These are phyloP conservation scores for Eledona agricola DNA, from an alignment of 2,888 invertebrate species.

Conservation along the genomic window DNA sequence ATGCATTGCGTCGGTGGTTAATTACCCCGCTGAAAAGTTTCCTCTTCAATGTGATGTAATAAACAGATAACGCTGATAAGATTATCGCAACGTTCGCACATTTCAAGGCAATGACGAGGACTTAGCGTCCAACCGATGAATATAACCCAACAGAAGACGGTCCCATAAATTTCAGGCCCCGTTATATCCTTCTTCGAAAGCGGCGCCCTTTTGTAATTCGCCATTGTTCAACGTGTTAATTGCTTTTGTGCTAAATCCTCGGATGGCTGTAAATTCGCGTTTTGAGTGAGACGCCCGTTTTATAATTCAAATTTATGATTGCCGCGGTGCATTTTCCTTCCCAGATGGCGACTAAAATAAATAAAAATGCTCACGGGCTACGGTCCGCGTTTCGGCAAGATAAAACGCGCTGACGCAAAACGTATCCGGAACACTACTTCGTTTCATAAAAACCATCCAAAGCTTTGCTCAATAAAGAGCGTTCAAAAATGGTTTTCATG, in stretches of 20 bases:
- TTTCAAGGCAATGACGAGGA: conserved; percentile 30
- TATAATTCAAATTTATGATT: conserved; percentile 19
- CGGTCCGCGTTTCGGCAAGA: conserved; percentile 26
- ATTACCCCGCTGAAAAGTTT: conserved; percentile 6
- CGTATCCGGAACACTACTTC: conserved; percentile 20
- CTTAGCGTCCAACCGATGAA: conserved; percentile 9
- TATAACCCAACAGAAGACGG: conserved; percentile 6
- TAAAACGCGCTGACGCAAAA: conserved; percentile 30
- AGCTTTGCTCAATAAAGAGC: too few relatives aligned
- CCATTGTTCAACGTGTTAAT: conserved; percentile 12
- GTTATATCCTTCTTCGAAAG: conserved; percentile 2
- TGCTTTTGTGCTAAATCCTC: conserved; percentile 4
- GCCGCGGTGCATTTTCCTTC: conserved; percentile 18
- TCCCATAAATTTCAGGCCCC: conserved; percentile 6
- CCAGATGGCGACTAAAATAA: conserved; percentile 30
- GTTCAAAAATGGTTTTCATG: too few relatives aligned
- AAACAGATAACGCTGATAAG: conserved; percentile 33
- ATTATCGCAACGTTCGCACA: conserved; percentile 32
- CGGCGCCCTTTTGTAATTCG: conserved; percentile 12
- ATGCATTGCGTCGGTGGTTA: neutral
- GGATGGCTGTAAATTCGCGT: conserved; percentile 5
- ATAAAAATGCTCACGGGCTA: conserved; percentile 17
- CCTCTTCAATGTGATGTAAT: conserved; percentile 30
- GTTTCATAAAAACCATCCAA: too few relatives aligned
- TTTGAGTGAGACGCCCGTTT: neutral